Percentiles rank a stretch among this genome's conserved stretches.
These are phyloP conservation scores for Chaenogobius annularis DNA, from an alignment of 2,113 vertebrate genomes.

Conservation along the genomic window DNA sequence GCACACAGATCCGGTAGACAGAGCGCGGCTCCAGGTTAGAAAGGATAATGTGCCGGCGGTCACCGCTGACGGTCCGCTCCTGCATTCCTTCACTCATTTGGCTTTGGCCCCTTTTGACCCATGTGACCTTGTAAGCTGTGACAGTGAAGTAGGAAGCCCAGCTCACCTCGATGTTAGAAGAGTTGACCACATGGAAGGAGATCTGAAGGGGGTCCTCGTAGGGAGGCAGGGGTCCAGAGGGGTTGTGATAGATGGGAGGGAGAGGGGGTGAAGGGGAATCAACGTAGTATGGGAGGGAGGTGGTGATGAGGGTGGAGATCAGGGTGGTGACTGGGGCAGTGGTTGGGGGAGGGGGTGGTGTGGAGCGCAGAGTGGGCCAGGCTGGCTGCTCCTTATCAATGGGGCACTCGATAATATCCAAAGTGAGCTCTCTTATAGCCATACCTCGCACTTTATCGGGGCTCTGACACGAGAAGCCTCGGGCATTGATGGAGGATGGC, in stretches of 20 bases:
- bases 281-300: constrained; percentile 58
- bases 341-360: constrained; percentile 69
- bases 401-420: constrained; percentile 91
- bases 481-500: constrained; percentile 86
- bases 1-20: constrained; percentile 92
- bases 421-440: constrained; percentile 93
- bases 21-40: constrained; percentile 87
- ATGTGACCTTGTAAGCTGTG: constrained; percentile 92
- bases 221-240: constrained; percentile 78
- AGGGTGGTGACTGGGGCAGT: constrained; percentile 55
- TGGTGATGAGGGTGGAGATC: constrained; percentile 53
- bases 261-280: constrained; percentile 65
- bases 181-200: constrained; percentile 88
- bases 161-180: constrained; percentile 88
- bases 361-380: constrained; percentile 73
- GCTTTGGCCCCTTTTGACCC: constrained; percentile 95
- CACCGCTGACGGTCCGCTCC: constrained; percentile 88
- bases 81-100: constrained; percentile 89
- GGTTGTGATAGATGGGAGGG: constrained; percentile 75
- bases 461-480: constrained; percentile 92
- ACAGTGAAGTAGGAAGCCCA: constrained; percentile 91
- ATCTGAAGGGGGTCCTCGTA: constrained; percentile 87
- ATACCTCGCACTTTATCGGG: constrained; percentile 93
- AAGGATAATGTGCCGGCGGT: constrained; percentile 84
- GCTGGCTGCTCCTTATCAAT: constrained; percentile 68